Evolutionary conservation across 2,797 vertebrate genomes (phyloP).

Genomic region (Steatocranus sp.): DNA sequence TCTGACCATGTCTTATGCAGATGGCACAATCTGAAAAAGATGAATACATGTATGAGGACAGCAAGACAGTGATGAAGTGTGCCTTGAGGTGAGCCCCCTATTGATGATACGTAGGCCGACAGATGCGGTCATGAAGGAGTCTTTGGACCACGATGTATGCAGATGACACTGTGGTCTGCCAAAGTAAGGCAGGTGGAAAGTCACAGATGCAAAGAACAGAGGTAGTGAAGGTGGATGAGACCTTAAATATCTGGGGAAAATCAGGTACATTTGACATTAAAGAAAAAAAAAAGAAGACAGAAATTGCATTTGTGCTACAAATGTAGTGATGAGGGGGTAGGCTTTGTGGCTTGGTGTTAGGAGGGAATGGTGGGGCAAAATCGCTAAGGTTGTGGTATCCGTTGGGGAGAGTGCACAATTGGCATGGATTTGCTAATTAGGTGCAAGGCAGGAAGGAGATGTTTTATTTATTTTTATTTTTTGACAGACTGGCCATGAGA

Average conservation of each 20-base stretch:
- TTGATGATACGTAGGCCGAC: not conserved
- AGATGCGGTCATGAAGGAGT: not conserved
- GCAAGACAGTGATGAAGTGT: not conserved
- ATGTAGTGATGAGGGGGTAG: not conserved
- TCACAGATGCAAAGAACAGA: too few relatives aligned
- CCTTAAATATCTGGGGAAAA: too few relatives aligned
- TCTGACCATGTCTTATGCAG: not conserved
- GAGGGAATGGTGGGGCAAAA: not conserved
- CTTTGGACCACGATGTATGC: not conserved
- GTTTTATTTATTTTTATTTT: fast-evolving
- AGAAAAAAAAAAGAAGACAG: not conserved
- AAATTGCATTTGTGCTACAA: not conserved
- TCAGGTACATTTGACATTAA: too few relatives aligned
- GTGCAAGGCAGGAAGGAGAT: not conserved
- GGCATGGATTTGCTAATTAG: not conserved
- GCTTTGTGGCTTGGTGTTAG: not conserved
- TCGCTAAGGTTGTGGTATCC: not conserved
- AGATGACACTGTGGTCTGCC: too few relatives aligned
- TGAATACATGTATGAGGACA: not conserved
- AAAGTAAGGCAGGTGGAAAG: too few relatives aligned
- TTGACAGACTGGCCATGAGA: not conserved
- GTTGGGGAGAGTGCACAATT: not conserved
- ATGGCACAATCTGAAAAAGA: not conserved
- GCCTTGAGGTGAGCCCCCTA: not conserved
- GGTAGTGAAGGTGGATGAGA: too few relatives aligned